phyloP scores from a whole-genome alignment of 2,888 invertebrate species.

The Salpingus planirostris region DNA sequence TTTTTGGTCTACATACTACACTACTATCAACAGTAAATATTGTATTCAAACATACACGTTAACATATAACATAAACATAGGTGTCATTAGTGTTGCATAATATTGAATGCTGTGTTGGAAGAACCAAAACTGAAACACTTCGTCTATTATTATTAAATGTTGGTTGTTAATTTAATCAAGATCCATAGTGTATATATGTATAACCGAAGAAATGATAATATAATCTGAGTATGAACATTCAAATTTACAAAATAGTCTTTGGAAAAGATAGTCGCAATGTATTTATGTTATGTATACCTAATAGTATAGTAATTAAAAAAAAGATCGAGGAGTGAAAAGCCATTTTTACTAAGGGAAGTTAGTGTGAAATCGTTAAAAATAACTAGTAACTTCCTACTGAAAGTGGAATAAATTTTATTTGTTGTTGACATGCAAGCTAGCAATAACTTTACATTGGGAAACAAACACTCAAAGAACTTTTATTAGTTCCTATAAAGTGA shows the following conservation, averaged over 20 bases:
- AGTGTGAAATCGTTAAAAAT: conserved; percentile 9
- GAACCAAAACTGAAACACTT: conserved; percentile 14
- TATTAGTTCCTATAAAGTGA: conserved; percentile 6
- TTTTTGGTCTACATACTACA: too few relatives aligned
- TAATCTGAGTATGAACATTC: too few relatives aligned
- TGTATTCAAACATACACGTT: too few relatives aligned
- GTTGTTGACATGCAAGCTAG: conserved; percentile 13
- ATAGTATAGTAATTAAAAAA: too few relatives aligned
- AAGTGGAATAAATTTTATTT: conserved; percentile 12
- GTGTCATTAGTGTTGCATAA: conserved; percentile 11
- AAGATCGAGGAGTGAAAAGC: background rate
- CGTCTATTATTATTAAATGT: conserved; percentile 10
- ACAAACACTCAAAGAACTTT: conserved; percentile 5
- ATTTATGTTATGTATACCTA: too few relatives aligned
- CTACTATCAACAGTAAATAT: too few relatives aligned
- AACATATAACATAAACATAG: too few relatives aligned
- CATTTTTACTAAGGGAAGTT: conserved; percentile 9
- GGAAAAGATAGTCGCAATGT: too few relatives aligned
- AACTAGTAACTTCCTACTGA: conserved; percentile 8
- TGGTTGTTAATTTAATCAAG: conserved; percentile 10
- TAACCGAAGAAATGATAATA: background rate
- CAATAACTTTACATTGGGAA: conserved; percentile 6
- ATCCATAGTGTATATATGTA: conserved; percentile 13
- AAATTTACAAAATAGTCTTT: too few relatives aligned
- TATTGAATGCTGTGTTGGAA: background rate